Conservation (phyloP, 2,888 invertebrate genomes). For the Syritta pipiens region DNA sequence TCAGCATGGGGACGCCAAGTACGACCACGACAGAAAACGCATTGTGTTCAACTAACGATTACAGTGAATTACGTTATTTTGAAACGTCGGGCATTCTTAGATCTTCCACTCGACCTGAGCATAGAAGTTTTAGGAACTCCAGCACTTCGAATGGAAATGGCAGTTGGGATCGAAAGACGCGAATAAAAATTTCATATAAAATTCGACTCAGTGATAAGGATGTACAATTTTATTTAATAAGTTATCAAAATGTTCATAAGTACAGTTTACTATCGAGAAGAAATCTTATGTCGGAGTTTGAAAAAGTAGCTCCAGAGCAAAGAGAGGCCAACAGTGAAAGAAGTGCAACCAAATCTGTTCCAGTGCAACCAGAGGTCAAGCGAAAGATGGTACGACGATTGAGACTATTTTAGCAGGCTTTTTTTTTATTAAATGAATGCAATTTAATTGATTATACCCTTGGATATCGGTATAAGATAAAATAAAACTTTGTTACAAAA, state of each 20-base stretch:
- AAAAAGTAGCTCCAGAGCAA: slow-evolving; percentile 56
- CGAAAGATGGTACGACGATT: slow-evolving; percentile 55
- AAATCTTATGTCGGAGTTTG: slow-evolving; percentile 73
- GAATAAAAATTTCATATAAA: slow-evolving; percentile 73
- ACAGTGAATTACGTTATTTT: slow-evolving; percentile 70
- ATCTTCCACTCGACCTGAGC: slow-evolving; percentile 48
- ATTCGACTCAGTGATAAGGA: slow-evolving; percentile 71
- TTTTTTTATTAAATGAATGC: slow-evolving; percentile 24
- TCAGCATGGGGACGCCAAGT: neutral
- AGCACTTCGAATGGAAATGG: slow-evolving; percentile 41
- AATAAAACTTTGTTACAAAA: too few relatives aligned
- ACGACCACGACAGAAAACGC: too few relatives aligned
- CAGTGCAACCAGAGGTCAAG: slow-evolving; percentile 22
- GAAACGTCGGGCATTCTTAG: slow-evolving; percentile 70
- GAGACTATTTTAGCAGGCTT: slow-evolving; percentile 37
- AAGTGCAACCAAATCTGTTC: neutral
- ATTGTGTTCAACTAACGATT: slow-evolving; percentile 32
- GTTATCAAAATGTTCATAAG: slow-evolving; percentile 72
- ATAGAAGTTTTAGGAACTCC: slow-evolving; percentile 25
- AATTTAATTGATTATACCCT: slow-evolving; percentile 28
- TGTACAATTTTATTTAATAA: slow-evolving; percentile 74
- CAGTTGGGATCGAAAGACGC: slow-evolving; percentile 71
- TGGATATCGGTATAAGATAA: slow-evolving; percentile 29
- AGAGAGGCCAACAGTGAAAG: slow-evolving; percentile 1
- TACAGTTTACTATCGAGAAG: slow-evolving; percentile 67